Evolutionary conservation across 2,888 invertebrate species (phyloP), one percentile per base, ranked within the genome.

Genomic region (Muscina levida): DNA sequence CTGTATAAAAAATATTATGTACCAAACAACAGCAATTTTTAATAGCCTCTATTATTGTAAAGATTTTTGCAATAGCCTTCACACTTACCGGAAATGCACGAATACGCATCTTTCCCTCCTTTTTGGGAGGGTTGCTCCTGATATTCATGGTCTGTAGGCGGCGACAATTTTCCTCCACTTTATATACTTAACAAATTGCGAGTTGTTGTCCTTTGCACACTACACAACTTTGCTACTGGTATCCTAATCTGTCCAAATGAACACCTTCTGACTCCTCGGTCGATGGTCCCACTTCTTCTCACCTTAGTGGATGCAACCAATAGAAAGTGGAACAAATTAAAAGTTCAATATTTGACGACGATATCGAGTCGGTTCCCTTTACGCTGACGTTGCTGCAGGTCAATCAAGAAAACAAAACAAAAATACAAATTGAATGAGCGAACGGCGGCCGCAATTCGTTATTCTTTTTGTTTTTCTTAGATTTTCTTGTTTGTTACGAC

Each of bases 21-120:
- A n/a, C n/a, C n/a, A n/a, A n/a, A n/a, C n/a, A n/a, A n/a, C n/a
- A n/a, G n/a, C n/a, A n/a, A n/a, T n/a, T n/a, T n/a, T n/a, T n/a
- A n/a, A n/a, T n/a, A n/a, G n/a, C n/a, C n/a, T n/a, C n/a, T n/a
- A n/a, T n/a, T n/a, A n/a, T n/a, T n/a, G n/a, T n/a, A n/a, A n/a
- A n/a, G n/a, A n/a, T n/a, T n/a, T n/a, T n/a, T n/a, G n/a, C n/a
- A n/a, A n/a, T n/a, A n/a, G n/a, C n/a, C n/a, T n/a, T n/a, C n/a
- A n/a, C 17, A 79, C 97, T 97, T 93, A 98, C 98, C 91, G 98
- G 98, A 92, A 98, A 98, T 86, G 98, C 98, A 91, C 98, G 94
- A 90, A 98, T 98, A 90, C 98, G 94, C 98, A 98, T 98, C 92
- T 98, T 98, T 92, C 95, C 95, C 92, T 97, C 97, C 92, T 97